phyloP scores from a whole-genome alignment of 2,888 invertebrate genomes.

The Xylota segnis region DNA sequence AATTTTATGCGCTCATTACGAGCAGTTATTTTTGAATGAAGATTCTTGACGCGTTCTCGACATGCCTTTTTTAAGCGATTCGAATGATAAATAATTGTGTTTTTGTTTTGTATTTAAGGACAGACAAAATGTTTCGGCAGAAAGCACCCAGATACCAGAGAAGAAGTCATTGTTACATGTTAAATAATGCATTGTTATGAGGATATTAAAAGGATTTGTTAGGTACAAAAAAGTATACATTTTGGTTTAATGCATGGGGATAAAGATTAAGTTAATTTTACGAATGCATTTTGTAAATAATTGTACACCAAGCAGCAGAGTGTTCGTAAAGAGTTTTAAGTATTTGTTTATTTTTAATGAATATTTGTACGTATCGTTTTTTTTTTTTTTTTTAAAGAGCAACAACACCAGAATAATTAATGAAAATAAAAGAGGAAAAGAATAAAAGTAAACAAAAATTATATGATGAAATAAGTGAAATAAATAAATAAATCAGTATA shows the following conservation, averaged over 20 bases:
- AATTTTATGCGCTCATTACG: slow-evolving; percentile 95
- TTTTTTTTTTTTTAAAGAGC: slow-evolving; percentile 50
- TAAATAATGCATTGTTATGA: slow-evolving; percentile 76
- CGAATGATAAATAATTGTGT: slow-evolving; percentile 26
- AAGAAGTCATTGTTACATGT: slow-evolving; percentile 74
- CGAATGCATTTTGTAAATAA: slow-evolving; percentile 19
- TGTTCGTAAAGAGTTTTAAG: slow-evolving; percentile 55
- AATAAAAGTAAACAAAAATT: slow-evolving; percentile 69
- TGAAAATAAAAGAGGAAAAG: slow-evolving; percentile 75
- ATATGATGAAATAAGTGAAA: slow-evolving; percentile 55
- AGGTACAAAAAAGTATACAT: slow-evolving; percentile 11
- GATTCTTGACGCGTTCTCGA: slow-evolving; percentile 93
- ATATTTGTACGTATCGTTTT: slow-evolving; percentile 49
- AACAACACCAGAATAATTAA: slow-evolving; percentile 71
- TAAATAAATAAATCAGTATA: slow-evolving; percentile 49
- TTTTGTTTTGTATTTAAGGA: slow-evolving; percentile 9
- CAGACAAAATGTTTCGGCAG: slow-evolving; percentile 65
- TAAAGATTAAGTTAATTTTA: slow-evolving; percentile 42
- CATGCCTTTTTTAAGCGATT: slow-evolving; percentile 87
- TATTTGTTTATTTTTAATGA: slow-evolving; percentile 48
- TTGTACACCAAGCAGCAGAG: slow-evolving; percentile 50
- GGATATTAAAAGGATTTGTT: slow-evolving; percentile 44
- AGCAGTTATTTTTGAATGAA: slow-evolving; percentile 94
- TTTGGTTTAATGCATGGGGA: slow-evolving; percentile 52
- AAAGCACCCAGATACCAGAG: slow-evolving; percentile 78